Evolutionary conservation across 2,888 invertebrate genomes (phyloP).

Genomic region (Hirtodrosophila trivittata): DNA sequence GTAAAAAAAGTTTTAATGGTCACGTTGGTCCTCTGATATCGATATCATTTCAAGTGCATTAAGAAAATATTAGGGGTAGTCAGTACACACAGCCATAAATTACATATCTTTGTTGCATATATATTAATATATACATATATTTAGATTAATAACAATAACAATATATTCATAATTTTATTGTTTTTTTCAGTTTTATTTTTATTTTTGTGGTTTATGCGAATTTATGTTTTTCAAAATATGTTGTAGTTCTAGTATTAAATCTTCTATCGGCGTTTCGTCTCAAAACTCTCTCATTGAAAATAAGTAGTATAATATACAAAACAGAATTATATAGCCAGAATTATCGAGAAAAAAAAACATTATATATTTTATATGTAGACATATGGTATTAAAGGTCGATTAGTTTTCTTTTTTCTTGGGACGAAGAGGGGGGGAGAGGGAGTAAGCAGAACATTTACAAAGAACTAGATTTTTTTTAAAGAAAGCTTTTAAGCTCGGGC

Average conservation of each 20-base stretch:
- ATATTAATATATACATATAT: conserved; percentile 28
- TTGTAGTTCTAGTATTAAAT: conserved; percentile 70
- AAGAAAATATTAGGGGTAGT: conserved; percentile 59
- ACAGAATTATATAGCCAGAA: conserved; percentile 19
- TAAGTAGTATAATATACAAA: conserved; percentile 20
- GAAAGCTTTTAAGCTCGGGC: too few species aligned
- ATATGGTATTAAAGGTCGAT: not conserved
- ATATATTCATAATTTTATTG: conserved; percentile 19
- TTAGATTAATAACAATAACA: conserved; percentile 19
- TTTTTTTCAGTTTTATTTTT: not conserved
- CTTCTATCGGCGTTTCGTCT: conserved; percentile 50
- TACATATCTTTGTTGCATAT: conserved; percentile 36
- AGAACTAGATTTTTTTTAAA: too few species aligned
- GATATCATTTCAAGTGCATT: conserved; percentile 30
- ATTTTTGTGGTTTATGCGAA: conserved; percentile 45
- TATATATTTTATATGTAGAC: too few species aligned
- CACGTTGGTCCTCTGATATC: conserved; percentile 14
- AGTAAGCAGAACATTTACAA: too few species aligned
- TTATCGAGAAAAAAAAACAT: conserved; percentile 25
- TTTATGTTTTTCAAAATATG: conserved; percentile 83
- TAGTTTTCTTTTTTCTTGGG: not conserved
- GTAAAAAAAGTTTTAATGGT: conserved; percentile 22
- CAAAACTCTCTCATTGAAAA: conserved; percentile 10
- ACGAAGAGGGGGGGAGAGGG: too few species aligned
- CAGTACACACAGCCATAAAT: conserved; percentile 72